phyloP scores from a whole-genome alignment of 1,140 invertebrate species.

The Drosophila kohkoa region DNA sequence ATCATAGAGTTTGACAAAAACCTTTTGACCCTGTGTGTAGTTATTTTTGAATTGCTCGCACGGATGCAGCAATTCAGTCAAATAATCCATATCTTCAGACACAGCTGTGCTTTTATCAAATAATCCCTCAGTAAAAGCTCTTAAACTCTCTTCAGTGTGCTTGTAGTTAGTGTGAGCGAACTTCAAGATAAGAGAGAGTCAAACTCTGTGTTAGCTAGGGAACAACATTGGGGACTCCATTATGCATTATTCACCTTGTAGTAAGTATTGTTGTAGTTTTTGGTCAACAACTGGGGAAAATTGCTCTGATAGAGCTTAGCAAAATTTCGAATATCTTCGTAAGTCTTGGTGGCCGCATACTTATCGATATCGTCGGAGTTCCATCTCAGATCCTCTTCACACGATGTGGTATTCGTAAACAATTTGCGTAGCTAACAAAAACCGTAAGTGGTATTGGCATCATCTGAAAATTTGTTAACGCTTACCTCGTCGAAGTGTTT shows the following conservation, averaged over 20 bases:
- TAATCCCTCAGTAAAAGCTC: slow-evolving; percentile 88
- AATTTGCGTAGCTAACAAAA: slow-evolving; percentile 83
- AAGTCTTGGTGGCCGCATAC: slow-evolving; percentile 86
- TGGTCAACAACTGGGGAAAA: slow-evolving; percentile 84
- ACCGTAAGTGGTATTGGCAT: not conserved
- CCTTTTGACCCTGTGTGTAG: too few species aligned
- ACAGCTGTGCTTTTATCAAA: slow-evolving; percentile 86
- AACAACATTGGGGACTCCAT: not conserved
- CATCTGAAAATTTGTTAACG: not conserved
- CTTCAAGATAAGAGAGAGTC: slow-evolving; percentile 69
- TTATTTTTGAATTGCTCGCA: slow-evolving; percentile 88
- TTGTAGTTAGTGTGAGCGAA: slow-evolving; percentile 89
- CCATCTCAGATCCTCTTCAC: slow-evolving; percentile 87
- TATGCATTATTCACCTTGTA: slow-evolving; percentile 45
- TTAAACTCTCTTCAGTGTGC: slow-evolving; percentile 88
- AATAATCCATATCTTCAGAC: too few species aligned
- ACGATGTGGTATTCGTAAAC: slow-evolving; percentile 86
- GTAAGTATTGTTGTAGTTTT: slow-evolving; percentile 59
- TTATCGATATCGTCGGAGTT: slow-evolving; percentile 86
- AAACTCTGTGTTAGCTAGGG: not conserved
- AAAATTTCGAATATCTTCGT: slow-evolving; percentile 87
- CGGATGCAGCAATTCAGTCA: slow-evolving; percentile 86
- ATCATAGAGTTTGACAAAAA: too few species aligned
- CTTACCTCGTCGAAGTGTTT: slow-evolving; percentile 85
- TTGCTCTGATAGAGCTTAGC: slow-evolving; percentile 87